phyloP scores from a whole-genome alignment of 2,113 vertebrate genomes.

The Hippocampus barbouri region DNA sequence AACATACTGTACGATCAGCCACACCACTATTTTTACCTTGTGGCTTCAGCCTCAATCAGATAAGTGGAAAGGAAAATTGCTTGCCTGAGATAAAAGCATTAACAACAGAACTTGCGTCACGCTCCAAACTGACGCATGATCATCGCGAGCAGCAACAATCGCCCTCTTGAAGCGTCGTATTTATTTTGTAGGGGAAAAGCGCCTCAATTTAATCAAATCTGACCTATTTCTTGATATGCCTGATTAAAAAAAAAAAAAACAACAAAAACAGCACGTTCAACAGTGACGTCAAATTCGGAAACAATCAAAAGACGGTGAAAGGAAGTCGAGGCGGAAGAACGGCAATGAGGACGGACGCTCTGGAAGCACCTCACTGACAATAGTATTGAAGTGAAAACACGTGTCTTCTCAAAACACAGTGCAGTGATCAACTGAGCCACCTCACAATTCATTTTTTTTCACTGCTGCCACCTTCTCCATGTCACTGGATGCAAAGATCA shows the following conservation, averaged over 20 bases:
- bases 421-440: no score
- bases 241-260: constrained; percentile 15
- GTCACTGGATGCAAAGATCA: no score
- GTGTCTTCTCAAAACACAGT: background rate
- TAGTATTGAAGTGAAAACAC: constrained; percentile 13
- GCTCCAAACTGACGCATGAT: constrained; percentile 42
- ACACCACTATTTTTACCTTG: constrained; percentile 45
- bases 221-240: constrained; percentile 63
- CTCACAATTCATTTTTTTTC: no score
- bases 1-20: constrained; percentile 24
- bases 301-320: constrained; percentile 20
- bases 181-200: constrained; percentile 30
- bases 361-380: constrained; percentile 37
- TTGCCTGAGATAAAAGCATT: constrained; percentile 16
- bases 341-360: background rate
- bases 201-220: constrained; percentile 66
- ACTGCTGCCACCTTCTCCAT: no score
- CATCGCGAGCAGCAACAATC: constrained; percentile 42
- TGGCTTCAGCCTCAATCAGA: constrained; percentile 17
- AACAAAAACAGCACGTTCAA: constrained; percentile 10
- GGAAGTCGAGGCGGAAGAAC: background rate
- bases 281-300: constrained; percentile 25
- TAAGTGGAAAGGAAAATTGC: constrained; percentile 24
- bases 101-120: constrained; percentile 55
- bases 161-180: constrained; percentile 26